Evolutionary conservation across 23 tunicate species (phyloP).

Genomic region (Ciona savignyi): DNA sequence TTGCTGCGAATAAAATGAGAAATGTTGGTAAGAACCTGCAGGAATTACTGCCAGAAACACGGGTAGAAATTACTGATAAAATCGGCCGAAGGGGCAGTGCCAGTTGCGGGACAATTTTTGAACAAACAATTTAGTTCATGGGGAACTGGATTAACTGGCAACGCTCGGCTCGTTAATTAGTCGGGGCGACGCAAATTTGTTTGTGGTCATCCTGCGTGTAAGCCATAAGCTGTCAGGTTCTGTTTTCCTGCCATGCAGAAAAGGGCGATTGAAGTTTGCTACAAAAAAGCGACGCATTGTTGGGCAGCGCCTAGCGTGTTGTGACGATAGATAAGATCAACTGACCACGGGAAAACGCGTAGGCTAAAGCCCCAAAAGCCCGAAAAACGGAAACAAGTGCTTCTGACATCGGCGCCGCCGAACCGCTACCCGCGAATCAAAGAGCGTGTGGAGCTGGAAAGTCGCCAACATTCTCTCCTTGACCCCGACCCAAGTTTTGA

Average conservation of each 20-base stretch:
- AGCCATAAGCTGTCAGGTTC: neutral
- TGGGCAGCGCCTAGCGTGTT: neutral
- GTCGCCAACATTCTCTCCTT: neutral
- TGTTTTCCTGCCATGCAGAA: neutral
- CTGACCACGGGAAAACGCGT: neutral
- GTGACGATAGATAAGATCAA: neutral
- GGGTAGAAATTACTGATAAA: too few relatives aligned
- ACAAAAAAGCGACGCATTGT: neutral
- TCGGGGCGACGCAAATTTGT: conserved; percentile 1
- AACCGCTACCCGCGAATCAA: too few relatives aligned
- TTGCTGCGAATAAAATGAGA: too few relatives aligned
- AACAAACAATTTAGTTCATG: neutral
- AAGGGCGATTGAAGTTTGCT: neutral
- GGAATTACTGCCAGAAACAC: too few relatives aligned
- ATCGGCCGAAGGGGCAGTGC: too few relatives aligned
- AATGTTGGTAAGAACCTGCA: too few relatives aligned
- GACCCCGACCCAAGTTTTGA: neutral
- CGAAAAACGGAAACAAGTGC: neutral
- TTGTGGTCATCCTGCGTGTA: neutral
- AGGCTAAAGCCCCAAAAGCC: neutral
- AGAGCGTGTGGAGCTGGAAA: neutral
- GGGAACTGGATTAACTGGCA: neutral
- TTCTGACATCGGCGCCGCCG: neutral
- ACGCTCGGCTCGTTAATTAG: neutral
- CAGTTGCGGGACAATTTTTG: neutral